A percentile compares a stretch with the other conserved stretches of the same genome.
Evolutionary conservation across 2,113 vertebrate genomes (phyloP).

Genomic region (Edolisoma coerulescens): DNA sequence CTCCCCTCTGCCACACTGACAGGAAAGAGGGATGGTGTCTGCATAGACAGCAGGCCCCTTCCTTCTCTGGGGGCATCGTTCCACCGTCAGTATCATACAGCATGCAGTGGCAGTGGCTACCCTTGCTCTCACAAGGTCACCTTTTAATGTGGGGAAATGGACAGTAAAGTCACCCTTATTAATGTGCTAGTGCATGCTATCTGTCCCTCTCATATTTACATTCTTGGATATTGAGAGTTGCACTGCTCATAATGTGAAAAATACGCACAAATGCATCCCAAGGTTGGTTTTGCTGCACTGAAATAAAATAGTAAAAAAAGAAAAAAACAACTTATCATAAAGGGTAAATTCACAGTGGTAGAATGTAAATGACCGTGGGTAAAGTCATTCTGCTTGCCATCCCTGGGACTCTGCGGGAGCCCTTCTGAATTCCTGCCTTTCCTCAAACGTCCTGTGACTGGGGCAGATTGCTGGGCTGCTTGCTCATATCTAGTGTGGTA

Average conservation of each 20-base stretch:
- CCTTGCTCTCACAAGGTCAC: neutral
- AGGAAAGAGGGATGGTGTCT: neutral
- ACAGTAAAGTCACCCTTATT: neutral
- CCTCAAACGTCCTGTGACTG: fast-evolving
- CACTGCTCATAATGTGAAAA: neutral
- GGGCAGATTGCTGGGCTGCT: neutral
- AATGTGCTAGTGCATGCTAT: neutral
- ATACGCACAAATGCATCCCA: fast-evolving
- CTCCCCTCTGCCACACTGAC: neutral
- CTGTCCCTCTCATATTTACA: neutral
- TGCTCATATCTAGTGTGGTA: fast-evolving
- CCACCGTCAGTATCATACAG: fast-evolving
- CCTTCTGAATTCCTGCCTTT: fast-evolving
- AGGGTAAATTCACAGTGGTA: neutral
- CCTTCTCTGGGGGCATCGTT: fast-evolving
- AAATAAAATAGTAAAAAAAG: neutral
- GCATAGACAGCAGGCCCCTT: neutral
- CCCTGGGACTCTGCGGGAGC: neutral
- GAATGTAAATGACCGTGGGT: neutral
- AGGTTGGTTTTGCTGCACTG: neutral
- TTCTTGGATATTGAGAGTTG: neutral
- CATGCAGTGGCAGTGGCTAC: neutral
- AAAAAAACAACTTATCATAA: neutral
- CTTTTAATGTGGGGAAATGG: neutral
- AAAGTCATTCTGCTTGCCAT: neutral